phyloP scores from a whole-genome alignment of 2,113 vertebrate genomes.

The Penelope pileata region DNA sequence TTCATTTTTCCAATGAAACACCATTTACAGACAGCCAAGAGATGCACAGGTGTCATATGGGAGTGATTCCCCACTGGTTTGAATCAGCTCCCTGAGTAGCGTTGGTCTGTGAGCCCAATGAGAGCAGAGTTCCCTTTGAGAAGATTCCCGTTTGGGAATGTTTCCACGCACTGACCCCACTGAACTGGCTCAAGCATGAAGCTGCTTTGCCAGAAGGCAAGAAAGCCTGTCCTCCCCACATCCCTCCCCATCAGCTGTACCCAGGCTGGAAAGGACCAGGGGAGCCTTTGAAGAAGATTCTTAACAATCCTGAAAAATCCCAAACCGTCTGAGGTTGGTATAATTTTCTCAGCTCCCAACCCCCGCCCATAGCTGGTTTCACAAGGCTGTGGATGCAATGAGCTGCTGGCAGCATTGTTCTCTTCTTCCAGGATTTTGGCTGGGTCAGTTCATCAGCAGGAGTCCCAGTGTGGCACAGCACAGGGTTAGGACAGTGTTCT shows the following conservation, averaged over 20 bases:
- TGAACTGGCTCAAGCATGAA: neutral
- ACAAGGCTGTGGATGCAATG: too few species aligned
- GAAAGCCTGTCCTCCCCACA: neutral
- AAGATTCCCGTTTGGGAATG: neutral
- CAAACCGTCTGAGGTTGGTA: neutral
- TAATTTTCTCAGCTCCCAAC: neutral
- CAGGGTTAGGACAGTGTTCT: neutral
- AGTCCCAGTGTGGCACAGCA: neutral
- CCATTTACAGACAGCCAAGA: rapidly evolving
- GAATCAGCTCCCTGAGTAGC: neutral
- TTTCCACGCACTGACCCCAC: rapidly evolving
- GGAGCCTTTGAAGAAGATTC: neutral
- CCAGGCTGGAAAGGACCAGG: neutral
- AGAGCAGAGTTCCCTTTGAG: neutral
- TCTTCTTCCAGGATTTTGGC: neutral
- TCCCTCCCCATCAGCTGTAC: neutral
- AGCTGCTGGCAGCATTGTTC: too few species aligned
- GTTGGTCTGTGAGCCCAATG: neutral
- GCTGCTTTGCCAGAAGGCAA: neutral
- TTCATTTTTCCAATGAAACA: neutral
- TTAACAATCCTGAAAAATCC: neutral
- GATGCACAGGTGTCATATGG: rapidly evolving
- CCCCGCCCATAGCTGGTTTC: neutral
- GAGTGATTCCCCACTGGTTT: neutral
- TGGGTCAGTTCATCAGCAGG: neutral